A percentile compares a stretch with the other conserved stretches of the same genome.
Evolutionary conservation across 1,140 invertebrate species (phyloP).

Genomic region (Caenorhabditis inopinata): DNA sequence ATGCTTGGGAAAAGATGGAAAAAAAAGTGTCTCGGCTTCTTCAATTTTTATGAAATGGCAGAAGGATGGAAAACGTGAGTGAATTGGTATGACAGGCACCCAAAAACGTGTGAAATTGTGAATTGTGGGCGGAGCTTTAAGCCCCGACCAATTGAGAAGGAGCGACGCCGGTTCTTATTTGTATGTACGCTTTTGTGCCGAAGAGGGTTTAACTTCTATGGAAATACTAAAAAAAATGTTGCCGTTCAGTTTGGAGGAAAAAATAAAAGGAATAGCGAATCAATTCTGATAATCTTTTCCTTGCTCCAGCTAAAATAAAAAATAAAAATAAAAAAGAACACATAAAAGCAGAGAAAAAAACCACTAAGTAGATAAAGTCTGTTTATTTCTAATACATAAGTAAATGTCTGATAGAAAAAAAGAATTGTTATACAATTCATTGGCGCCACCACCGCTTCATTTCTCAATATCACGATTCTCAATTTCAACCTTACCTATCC

Average conservation of each 20-base stretch:
- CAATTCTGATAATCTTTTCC: too few relatives aligned
- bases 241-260: too few relatives aligned
- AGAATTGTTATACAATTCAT: too few relatives aligned
- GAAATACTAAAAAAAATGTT: neutral
- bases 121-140: conserved; percentile 24
- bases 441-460: neutral
- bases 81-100: conserved; percentile 19
- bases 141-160: conserved; percentile 31
- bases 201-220: conserved; percentile 14
- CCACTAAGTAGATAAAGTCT: too few relatives aligned
- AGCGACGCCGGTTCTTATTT: neutral
- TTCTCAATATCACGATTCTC: neutral
- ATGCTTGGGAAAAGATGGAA: too few relatives aligned
- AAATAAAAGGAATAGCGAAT: too few relatives aligned
- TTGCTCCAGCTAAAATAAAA: too few relatives aligned
- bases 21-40: too few relatives aligned
- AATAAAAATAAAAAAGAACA: too few relatives aligned
- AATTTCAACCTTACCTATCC: conserved; percentile 17
- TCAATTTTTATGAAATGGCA: neutral
- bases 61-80: neutral
- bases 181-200: neutral
- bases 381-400: too few relatives aligned
- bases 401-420: too few relatives aligned
- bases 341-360: too few relatives aligned
- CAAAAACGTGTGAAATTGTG: conserved; percentile 33